These are phyloP conservation scores for Polia nebulosa DNA, from an alignment of 2,888 invertebrate genomes.

Conservation along the genomic window DNA sequence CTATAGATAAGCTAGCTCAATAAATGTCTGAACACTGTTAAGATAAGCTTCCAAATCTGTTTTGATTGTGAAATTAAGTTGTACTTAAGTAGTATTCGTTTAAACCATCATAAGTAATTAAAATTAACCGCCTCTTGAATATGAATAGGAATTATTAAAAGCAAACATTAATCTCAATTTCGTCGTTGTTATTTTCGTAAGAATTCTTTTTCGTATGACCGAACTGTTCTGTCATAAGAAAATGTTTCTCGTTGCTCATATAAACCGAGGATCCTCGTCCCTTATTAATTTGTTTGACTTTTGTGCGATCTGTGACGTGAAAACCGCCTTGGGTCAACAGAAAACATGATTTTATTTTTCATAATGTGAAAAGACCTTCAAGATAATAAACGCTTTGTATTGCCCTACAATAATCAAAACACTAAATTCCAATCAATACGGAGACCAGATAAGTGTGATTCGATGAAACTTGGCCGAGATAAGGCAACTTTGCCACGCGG, in stretches of 20 bases:
- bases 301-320: constrained; percentile 60
- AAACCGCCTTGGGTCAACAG: constrained; percentile 48
- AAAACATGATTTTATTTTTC: constrained; percentile 37
- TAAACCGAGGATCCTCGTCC: constrained; percentile 24
- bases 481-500: constrained; percentile 77
- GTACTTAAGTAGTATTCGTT: constrained; percentile 22
- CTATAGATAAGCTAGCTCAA: neutral
- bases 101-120: constrained; percentile 32
- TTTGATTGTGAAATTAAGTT: constrained; percentile 1
- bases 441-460: constrained; percentile 83
- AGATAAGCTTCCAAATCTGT: constrained; percentile 3
- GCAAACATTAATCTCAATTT: constrained; percentile 48
- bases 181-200: constrained; percentile 31
- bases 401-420: constrained; percentile 44
- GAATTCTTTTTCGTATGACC: constrained; percentile 31
- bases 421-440: constrained; percentile 79
- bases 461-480: constrained; percentile 79
- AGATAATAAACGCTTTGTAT: constrained; percentile 43
- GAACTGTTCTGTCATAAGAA: constrained; percentile 17
- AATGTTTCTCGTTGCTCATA: constrained; percentile 31
- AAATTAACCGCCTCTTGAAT: constrained; percentile 46
- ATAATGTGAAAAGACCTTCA: constrained; percentile 11
- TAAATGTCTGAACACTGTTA: neutral
- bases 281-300: constrained; percentile 59
- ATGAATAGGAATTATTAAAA: constrained; percentile 38